Conservation (phyloP, 2,113 vertebrate genomes). For the Cephalopholis sonnerati region DNA sequence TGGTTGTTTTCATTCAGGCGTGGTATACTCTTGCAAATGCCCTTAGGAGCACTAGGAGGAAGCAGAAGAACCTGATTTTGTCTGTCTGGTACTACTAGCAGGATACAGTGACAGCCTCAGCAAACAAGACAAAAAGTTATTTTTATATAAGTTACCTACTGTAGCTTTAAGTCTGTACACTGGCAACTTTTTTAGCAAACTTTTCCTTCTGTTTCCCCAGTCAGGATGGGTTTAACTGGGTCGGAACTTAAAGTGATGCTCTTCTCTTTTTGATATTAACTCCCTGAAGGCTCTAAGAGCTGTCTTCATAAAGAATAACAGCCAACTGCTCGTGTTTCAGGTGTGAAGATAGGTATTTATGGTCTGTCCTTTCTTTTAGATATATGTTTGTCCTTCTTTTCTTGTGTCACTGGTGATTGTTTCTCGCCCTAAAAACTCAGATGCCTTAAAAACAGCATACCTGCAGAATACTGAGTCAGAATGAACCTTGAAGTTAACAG, state of each 20-base stretch:
- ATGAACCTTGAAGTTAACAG: conserved; percentile 40
- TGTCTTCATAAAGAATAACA: background rate
- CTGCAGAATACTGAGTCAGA: conserved; percentile 63
- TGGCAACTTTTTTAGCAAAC: background rate
- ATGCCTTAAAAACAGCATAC: conserved; percentile 37
- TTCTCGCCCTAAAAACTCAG: conserved; percentile 29
- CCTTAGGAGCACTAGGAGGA: too few species aligned
- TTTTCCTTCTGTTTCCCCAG: background rate
- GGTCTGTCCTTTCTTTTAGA: conserved; percentile 3
- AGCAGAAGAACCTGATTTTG: too few species aligned
- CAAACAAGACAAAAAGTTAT: too few species aligned
- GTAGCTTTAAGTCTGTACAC: background rate
- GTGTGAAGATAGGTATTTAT: conserved; percentile 6
- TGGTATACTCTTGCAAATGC: too few species aligned
- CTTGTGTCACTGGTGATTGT: conserved; percentile 15
- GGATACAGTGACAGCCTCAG: too few species aligned
- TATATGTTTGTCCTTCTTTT: background rate
- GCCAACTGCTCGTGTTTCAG: background rate
- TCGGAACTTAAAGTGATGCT: conserved; percentile 5
- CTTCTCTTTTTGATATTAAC: conserved; percentile 1
- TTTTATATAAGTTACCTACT: too few species aligned
- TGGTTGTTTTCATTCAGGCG: too few species aligned
- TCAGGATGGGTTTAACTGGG: background rate
- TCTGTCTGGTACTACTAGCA: too few species aligned
- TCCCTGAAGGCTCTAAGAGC: conserved; percentile 16